These are phyloP conservation scores for Cataglyphis cursor DNA, from an alignment of 2,888 invertebrate species.

Conservation along the genomic window DNA sequence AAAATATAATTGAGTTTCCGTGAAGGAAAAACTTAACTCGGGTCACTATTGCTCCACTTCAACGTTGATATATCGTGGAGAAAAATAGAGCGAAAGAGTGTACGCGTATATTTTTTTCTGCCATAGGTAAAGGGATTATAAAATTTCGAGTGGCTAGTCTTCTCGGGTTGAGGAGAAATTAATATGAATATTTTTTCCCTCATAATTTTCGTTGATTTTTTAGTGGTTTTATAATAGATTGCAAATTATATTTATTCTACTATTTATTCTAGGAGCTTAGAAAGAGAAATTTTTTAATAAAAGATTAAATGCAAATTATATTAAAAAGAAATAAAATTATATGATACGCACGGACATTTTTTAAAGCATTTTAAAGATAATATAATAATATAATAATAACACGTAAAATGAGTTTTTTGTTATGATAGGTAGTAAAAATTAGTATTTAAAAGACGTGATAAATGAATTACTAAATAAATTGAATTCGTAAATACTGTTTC, in stretches of 20 bases:
- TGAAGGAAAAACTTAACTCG: not conserved
- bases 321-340: not conserved
- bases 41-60: not conserved
- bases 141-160: not conserved
- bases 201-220: not conserved
- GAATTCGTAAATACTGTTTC: not conserved
- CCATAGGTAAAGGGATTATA: not conserved
- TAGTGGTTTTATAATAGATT: not conserved
- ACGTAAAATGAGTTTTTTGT: not conserved
- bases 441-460: not conserved
- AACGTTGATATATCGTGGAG: not conserved
- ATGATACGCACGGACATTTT: too few species aligned
- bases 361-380: too few species aligned
- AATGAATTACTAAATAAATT: not conserved
- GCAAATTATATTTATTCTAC: not conserved
- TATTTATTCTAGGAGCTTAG: not conserved
- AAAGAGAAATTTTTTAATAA: not conserved
- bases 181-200: not conserved
- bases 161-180: not conserved
- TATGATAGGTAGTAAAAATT: not conserved
- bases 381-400: not conserved
- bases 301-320: not conserved
- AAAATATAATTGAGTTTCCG: slow-evolving; percentile 31
- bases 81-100: slow-evolving; percentile 6
- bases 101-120: not conserved